These are phyloP conservation scores for Capreolus pygargus DNA, from an alignment of 2,113 vertebrate genomes.

Conservation along the genomic window DNA sequence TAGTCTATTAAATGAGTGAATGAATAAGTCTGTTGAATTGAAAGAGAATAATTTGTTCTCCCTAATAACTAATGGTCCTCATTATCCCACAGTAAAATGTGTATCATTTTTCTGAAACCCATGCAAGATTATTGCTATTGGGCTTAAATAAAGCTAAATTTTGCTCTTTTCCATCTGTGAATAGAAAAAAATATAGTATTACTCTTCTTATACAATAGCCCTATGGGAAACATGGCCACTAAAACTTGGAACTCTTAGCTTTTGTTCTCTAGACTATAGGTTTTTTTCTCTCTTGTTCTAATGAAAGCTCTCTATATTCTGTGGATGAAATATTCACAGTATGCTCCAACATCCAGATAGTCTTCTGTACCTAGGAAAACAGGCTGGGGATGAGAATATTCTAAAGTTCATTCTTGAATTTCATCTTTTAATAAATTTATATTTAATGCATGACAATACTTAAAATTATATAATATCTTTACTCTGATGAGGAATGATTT, in stretches of 20 bases:
- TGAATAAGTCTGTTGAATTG: slow-evolving; percentile 65
- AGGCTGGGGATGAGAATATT: slow-evolving; percentile 23
- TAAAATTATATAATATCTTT: slow-evolving; percentile 23
- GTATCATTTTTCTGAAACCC: slow-evolving; percentile 70
- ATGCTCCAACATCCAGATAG: slow-evolving; percentile 40
- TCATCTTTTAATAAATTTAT: slow-evolving; percentile 43
- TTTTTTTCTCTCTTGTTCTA: slow-evolving; percentile 59
- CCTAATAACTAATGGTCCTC: slow-evolving; percentile 74
- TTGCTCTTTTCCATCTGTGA: slow-evolving; percentile 69
- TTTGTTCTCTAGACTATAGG: slow-evolving; percentile 65
- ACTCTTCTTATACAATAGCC: slow-evolving; percentile 72
- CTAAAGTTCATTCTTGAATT: slow-evolving; percentile 44
- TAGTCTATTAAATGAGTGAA: slow-evolving; percentile 63
- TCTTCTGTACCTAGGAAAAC: slow-evolving; percentile 52
- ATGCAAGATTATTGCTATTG: slow-evolving; percentile 69
- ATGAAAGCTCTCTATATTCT: slow-evolving; percentile 48
- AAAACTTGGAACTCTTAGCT: slow-evolving; percentile 68
- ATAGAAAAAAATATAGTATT: slow-evolving; percentile 69
- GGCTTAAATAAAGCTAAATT: slow-evolving; percentile 72
- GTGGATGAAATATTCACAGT: slow-evolving; percentile 65
- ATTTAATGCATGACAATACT: slow-evolving; percentile 32
- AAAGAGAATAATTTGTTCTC: slow-evolving; percentile 70
- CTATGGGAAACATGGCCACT: slow-evolving; percentile 62
- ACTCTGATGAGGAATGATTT: background rate
- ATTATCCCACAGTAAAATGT: slow-evolving; percentile 70